Conservation (phyloP, 2,797 vertebrate species). For the Sebastes diploproa region DNA sequence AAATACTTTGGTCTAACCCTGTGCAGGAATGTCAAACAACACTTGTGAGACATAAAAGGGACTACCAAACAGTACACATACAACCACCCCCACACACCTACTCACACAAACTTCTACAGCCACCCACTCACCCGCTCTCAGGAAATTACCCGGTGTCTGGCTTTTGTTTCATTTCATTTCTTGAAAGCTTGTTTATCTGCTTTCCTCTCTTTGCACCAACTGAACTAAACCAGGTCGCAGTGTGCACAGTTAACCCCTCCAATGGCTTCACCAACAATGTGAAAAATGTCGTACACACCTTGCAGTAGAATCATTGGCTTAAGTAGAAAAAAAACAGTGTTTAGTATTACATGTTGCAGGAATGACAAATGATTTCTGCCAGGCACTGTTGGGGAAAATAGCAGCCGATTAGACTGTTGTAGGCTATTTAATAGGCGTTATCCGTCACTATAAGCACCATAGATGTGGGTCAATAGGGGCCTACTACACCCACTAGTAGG, state of each 20-base stretch:
- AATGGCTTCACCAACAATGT: neutral
- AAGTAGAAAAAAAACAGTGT: neutral
- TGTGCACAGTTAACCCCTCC: neutral
- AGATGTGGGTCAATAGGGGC: neutral
- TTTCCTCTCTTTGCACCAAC: slow-evolving; percentile 4
- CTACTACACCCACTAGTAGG: neutral
- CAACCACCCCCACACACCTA: neutral
- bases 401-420: neutral
- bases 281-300: neutral
- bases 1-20: slow-evolving; percentile 24
- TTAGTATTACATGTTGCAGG: neutral
- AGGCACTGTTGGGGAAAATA: neutral
- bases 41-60: slow-evolving; percentile 53
- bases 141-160: slow-evolving; percentile 66
- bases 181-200: slow-evolving; percentile 57
- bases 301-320: neutral
- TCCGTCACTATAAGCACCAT: neutral
- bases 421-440: neutral
- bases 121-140: slow-evolving; percentile 35
- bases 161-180: slow-evolving; percentile 58
- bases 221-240: slow-evolving; percentile 3
- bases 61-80: slow-evolving; percentile 22
- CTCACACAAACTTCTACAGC: slow-evolving; percentile 2
- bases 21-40: slow-evolving; percentile 63
- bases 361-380: neutral